Evolutionary conservation across 2,888 invertebrate genomes (phyloP), one percentile per base, ranked within the genome.

Genomic region (Drosophila yooni): DNA sequence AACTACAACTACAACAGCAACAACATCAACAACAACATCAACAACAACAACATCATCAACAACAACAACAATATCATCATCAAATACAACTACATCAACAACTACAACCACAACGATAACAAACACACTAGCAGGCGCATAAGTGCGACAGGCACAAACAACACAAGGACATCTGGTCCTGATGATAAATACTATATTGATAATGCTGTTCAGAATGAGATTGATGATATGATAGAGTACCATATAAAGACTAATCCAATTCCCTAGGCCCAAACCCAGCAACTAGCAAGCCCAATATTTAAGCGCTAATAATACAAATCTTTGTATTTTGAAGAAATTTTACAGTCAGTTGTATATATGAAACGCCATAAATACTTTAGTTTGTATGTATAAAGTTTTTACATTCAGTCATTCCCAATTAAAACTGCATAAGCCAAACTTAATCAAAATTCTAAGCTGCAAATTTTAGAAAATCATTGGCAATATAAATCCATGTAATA

Each of bases 281-380:
- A 21, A 62, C 38, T 48, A 62, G 38, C 53, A 62, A 70, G 60
- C 52, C 74, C 74, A 75, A 78, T 72, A 83, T 83, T 86, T 89
- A 81, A 87, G 74, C 78, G 74, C 72, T 52, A 70, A 71, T 76
- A 66, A 76, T 75, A 74, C 73, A 71, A 72, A 77, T 76, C 81
- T 71, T 81, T 86, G 81, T 86, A 77, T 74, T 79, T 59, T 31
- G 59, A 72, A 53, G 43, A 25, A 21, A 68, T 58, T 72, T 71
- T 78, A 74, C 83, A 78, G 72, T 73, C 66, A 62, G 52, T 58
- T 72, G 73, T 79, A 82, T 74, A 82, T 85, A 87, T 73, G 67
- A 76, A 83, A 79, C 54, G 84, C 88, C 79, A 87, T 79, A 65
- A 81, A 89, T 74, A 77, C 76, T 74, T 76, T 84, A 89, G 77